Percentiles rank a stretch among this genome's conserved stretches.
Conservation (phyloP, 2,113 vertebrate species). For the Melanocharis versteri region DNA sequence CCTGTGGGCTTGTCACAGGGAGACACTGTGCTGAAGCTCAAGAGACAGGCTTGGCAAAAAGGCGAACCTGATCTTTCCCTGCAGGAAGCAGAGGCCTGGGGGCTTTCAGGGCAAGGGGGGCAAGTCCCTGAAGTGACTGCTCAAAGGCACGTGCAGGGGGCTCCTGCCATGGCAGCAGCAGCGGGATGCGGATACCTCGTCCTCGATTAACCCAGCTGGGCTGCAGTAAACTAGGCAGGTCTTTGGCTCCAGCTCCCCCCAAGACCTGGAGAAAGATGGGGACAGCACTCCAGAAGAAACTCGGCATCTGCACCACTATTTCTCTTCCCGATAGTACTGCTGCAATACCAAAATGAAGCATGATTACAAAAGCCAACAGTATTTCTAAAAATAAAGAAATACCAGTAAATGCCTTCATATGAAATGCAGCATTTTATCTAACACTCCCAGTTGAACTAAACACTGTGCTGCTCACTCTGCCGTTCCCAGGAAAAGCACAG, state of each 20-base stretch:
- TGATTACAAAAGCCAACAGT: not conserved
- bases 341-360: not conserved
- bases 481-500: not conserved
- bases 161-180: not conserved
- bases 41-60: not conserved
- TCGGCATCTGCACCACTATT: fast-evolving
- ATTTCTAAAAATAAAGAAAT: conserved; percentile 36
- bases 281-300: not conserved
- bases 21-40: not conserved
- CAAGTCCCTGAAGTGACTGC: not conserved
- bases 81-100: not conserved
- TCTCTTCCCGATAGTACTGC: not conserved
- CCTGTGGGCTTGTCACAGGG: not conserved
- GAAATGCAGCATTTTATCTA: conserved; percentile 2
- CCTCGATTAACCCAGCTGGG: not conserved
- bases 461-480: not conserved
- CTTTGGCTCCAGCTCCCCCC: not conserved
- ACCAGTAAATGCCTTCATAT: not conserved
- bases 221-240: not conserved
- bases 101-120: not conserved
- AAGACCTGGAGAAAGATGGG: not conserved
- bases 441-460: not conserved
- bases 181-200: fast-evolving
- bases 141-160: not conserved
- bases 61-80: not conserved